Conservation (phyloP, 2,113 vertebrate species). For the Piprites chloris region DNA sequence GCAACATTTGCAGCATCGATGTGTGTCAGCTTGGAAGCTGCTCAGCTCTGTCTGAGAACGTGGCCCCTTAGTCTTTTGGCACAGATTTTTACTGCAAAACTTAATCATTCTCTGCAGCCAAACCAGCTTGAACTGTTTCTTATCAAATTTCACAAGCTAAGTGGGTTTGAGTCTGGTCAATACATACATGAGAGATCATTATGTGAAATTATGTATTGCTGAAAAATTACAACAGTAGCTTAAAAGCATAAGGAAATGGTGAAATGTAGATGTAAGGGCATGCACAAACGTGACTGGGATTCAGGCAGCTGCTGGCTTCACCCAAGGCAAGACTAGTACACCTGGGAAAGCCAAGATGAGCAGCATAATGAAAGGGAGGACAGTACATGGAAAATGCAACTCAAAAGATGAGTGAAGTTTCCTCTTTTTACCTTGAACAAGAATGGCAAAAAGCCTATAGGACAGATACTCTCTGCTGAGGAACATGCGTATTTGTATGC, state of each 20-base stretch:
- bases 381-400: not conserved
- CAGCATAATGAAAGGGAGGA: not conserved
- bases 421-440: fast-evolving
- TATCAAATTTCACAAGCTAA: constrained; percentile 38
- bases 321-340: not conserved
- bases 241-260: not conserved
- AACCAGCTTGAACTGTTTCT: constrained; percentile 12
- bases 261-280: not conserved
- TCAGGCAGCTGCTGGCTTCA: not conserved
- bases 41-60: not conserved
- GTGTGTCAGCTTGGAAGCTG: not conserved
- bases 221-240: not conserved
- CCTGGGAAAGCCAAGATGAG: not conserved
- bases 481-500: not conserved
- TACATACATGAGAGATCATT: not conserved
- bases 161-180: not conserved
- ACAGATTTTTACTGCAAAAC: not conserved
- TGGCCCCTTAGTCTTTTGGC: not conserved
- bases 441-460: not conserved
- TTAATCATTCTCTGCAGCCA: constrained; percentile 5
- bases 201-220: not conserved
- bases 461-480: not conserved
- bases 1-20: not conserved
- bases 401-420: not conserved
- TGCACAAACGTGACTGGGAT: not conserved